These are phyloP conservation scores for Scolopax mira DNA, from an alignment of 2,113 vertebrate species.

Conservation along the genomic window DNA sequence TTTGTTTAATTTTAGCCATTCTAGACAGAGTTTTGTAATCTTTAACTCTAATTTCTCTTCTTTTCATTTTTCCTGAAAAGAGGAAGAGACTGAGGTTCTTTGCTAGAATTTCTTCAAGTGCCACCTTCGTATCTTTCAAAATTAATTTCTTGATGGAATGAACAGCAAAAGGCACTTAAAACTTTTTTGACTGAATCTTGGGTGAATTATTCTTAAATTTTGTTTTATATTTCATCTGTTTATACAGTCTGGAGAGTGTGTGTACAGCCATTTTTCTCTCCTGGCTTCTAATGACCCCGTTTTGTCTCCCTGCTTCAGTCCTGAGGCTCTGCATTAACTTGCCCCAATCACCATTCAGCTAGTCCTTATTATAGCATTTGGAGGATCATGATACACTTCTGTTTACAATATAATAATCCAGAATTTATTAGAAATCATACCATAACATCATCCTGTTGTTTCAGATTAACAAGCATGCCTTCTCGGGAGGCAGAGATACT, in stretches of 20 bases:
- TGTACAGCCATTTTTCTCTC: neutral
- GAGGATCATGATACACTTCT: neutral
- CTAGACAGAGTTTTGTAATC: neutral
- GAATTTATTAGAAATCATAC: neutral
- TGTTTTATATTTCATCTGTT: neutral
- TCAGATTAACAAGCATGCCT: constrained; percentile 96
- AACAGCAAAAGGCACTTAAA: neutral
- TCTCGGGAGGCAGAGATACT: constrained; percentile 95
- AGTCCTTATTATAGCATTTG: neutral
- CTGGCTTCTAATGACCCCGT: neutral
- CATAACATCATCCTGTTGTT: neutral
- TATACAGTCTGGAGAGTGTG: neutral
- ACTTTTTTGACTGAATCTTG: neutral
- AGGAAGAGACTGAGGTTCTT: neutral
- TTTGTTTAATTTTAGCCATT: neutral
- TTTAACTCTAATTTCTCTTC: neutral
- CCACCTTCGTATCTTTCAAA: neutral
- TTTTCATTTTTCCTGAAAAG: neutral
- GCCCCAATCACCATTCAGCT: neutral
- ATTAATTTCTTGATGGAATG: neutral
- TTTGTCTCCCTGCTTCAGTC: neutral
- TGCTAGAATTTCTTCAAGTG: neutral
- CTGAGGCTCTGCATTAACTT: neutral
- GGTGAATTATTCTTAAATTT: neutral
- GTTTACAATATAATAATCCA: neutral